Base-by-base conservation (phyloP, 2,113 vertebrate species). In the Camelus bactrianus region DNA sequence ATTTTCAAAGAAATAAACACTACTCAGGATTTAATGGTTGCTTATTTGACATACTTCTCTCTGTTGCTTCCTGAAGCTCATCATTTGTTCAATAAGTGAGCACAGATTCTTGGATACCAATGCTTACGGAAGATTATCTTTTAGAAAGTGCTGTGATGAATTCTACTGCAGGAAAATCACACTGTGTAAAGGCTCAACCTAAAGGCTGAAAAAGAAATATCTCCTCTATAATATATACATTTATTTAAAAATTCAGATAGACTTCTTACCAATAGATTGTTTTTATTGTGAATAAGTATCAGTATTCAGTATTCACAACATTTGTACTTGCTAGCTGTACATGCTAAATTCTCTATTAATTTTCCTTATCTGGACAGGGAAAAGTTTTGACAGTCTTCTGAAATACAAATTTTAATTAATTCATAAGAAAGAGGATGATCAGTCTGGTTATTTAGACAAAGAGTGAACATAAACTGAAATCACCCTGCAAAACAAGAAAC, bases 271-370 rank as follows among this genome's bases (percentile, higher is more conserved):
- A 76, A 13, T 62, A 86, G 38, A 72, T 46, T 42, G 30, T 56
- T 95, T 52, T 88, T 67, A 72, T 35, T 20, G 62, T 54, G 8
- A 87, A 77, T 76, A 87, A 81, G 76, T 65, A 52, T 69, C 32
- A 80, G 22, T 70, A 80, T 64, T 86, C 22, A 73, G 19, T 79
- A 92, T 93, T 48, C 48, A 19, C 3, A 95, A 52, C 32, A 90
- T 67, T 89, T 97, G 35, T 89, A 52, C 93, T 92, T 92, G 32
- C 69, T 96, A 42, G n/a, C 52, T 92, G 90, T 98, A 91, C 65
- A 95, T 67, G 42, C 32, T 97, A 96, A 93, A 73, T 97, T 97
- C 92, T 98, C 50, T 52, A 90, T 96, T 96, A 94, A 95, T 97
- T 98, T 96, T 97, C 22, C 93, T 92, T 83, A 94, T 92, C 48